Evolutionary conservation across 2,797 vertebrate species (phyloP), one percentile per base, ranked within the genome.

Genomic region (Sarcoramphus papa): DNA sequence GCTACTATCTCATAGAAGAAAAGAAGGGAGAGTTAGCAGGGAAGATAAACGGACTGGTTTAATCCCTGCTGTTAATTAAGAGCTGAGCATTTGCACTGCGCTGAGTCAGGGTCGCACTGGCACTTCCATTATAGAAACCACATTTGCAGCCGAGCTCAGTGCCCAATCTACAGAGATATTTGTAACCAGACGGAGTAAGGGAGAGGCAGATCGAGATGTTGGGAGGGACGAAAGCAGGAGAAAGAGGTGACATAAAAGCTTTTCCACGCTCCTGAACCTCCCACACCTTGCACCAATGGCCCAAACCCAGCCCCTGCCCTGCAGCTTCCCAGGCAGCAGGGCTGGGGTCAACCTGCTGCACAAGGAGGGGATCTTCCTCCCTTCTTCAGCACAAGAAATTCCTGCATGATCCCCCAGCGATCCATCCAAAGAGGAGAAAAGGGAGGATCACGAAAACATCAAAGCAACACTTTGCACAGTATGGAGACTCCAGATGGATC

Each of bases 11-110:
- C 85, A 45, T 73, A 75, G 68, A 93, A 56, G 80, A 72, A 91
- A 27, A 79, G 90, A 79, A 93, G 77, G 86, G 57, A 95, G 94
- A 92, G 94, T 92, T 93, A 93, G 94, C 64, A 22, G 87, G 85
- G 72, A 81, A 96, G 95, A 95, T 93, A 91, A 95, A 94, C 48
- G 35, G 54, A 54, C 77, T 73, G 92, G 43, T 47, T 80, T 89
- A 91, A 95, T 94, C 92, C 86, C 73, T 15, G 75, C 76, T 86
- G 88, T 56, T 91, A 95, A 94, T 96, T 78, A 84, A 96, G 85
- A 95, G 88, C 87, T 2, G 37, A 91, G 85, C 41, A 14, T 15
- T 87, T 31, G 85, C 88, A n/a, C 80, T 23, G 68, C 0, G 33
- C 68, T 56, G 72, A 92, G 92, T 53, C 78, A 82, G 92, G 94